Percentiles rank a stretch among this genome's conserved stretches.
Evolutionary conservation across 1,140 invertebrate genomes (phyloP).

Genomic region (Vollenhovia emeryi): DNA sequence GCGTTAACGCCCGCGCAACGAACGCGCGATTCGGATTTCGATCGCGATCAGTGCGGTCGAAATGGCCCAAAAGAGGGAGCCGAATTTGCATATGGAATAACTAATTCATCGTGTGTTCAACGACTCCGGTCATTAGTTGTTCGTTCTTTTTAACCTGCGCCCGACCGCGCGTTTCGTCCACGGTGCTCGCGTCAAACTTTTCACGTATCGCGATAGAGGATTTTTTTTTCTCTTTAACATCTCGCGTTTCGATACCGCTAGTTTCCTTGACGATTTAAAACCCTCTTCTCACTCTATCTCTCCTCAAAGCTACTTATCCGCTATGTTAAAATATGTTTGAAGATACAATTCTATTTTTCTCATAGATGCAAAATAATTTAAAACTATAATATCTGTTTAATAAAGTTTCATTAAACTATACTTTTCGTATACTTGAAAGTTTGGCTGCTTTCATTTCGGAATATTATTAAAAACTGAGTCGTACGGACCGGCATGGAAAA

Average conservation of each 20-base stretch:
- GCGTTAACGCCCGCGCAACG: constrained; percentile 58
- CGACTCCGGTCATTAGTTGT: constrained; percentile 49
- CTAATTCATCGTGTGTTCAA: constrained; percentile 61
- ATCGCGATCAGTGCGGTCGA: constrained; percentile 55
- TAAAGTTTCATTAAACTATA: not conserved
- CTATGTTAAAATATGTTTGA: not conserved
- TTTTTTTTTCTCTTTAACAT: constrained; percentile 1
- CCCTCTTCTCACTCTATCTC: not conserved
- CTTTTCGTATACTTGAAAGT: constrained; percentile 9
- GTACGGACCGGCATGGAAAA: not conserved
- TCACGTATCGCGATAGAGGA: not conserved
- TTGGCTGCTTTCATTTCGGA: not conserved
- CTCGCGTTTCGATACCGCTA: not conserved
- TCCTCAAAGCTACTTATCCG: not conserved
- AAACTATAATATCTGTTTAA: not conserved
- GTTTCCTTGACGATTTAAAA: not conserved
- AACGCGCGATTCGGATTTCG: constrained; percentile 60
- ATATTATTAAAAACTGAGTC: constrained; percentile 16
- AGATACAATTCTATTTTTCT: not conserved
- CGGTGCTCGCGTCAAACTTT: constrained; percentile 7
- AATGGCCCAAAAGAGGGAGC: constrained; percentile 22
- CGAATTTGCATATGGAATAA: constrained; percentile 60
- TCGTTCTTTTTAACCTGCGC: constrained; percentile 49
- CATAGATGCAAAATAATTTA: not conserved
- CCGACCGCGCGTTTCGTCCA: not conserved